Percentiles rank a stretch among this genome's conserved stretches.
phyloP scores from a whole-genome alignment of 2,797 vertebrate genomes.

The Sebastes hopkinsi region DNA sequence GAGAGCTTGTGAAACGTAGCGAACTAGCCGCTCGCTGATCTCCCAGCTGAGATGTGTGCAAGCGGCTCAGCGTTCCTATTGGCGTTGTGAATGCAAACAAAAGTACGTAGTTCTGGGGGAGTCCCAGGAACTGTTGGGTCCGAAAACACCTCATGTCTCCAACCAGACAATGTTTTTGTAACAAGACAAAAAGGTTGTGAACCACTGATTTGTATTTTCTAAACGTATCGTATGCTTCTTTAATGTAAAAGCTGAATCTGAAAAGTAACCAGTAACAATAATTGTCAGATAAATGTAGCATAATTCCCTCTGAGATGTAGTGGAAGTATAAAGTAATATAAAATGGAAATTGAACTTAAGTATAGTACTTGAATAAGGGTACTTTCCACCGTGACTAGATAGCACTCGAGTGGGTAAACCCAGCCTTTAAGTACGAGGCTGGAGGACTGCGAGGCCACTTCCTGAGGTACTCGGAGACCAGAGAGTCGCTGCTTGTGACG shows the following conservation, averaged over 20 bases:
- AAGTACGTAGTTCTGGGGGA: too few species aligned
- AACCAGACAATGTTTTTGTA: too few species aligned
- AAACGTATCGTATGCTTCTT: neutral
- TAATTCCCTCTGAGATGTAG: neutral
- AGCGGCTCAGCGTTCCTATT: too few species aligned
- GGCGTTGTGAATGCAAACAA: too few species aligned
- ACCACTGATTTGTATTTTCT: neutral
- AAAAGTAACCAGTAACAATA: neutral
- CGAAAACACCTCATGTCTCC: too few species aligned
- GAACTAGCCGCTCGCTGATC: too few species aligned
- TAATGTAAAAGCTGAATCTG: neutral
- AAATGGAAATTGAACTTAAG: neutral
- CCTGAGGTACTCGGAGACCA: neutral
- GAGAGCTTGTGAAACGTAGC: too few species aligned
- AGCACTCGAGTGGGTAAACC: neutral
- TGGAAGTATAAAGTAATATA: neutral
- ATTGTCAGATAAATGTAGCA: neutral
- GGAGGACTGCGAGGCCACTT: neutral
- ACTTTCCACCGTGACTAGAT: neutral
- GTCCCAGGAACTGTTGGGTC: too few species aligned
- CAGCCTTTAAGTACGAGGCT: neutral
- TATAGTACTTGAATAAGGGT: neutral
- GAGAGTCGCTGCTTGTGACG: slow-evolving; percentile 6
- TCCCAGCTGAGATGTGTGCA: too few species aligned
- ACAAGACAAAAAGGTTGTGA: too few species aligned